phyloP scores from a whole-genome alignment of 2,113 vertebrate species.

The Zeus faber region DNA sequence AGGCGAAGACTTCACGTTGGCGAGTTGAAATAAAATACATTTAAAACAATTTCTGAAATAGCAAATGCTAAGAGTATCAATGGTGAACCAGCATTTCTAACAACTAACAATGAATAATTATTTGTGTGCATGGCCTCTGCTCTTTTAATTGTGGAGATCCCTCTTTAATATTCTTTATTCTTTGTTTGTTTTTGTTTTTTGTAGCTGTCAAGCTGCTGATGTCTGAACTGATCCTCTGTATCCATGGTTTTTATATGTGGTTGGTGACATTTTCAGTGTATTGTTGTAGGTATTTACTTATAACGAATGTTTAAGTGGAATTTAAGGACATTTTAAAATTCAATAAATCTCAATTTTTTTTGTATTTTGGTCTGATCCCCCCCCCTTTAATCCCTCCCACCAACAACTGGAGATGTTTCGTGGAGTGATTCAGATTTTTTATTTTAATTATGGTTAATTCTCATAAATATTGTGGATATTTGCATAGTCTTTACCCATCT shows the following conservation, averaged over 20 bases:
- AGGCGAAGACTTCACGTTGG: conserved; percentile 10
- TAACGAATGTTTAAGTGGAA: conserved; percentile 41
- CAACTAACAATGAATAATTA: conserved; percentile 31
- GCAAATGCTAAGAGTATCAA: conserved; percentile 25
- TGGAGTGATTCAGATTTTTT: too few species aligned
- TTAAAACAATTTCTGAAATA: conserved; percentile 7
- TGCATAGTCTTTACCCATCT: too few species aligned
- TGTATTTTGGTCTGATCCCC: too few species aligned
- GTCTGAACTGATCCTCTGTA: conserved; percentile 47
- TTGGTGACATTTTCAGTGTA: conserved; percentile 61
- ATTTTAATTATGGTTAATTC: too few species aligned
- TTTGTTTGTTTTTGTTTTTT: conserved; percentile 5
- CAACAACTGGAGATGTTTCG: too few species aligned
- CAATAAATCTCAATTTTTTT: conserved; percentile 72
- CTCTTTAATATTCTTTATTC: conserved; percentile 28
- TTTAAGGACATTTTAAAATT: conserved; percentile 60
- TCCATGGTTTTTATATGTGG: conserved; percentile 62
- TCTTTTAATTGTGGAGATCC: conserved; percentile 32
- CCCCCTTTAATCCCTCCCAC: too few species aligned
- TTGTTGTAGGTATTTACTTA: conserved; percentile 41
- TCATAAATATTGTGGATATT: too few species aligned
- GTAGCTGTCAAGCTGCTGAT: conserved; percentile 33
- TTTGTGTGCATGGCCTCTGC: conserved; percentile 56
- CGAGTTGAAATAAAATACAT: too few species aligned
- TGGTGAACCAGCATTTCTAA: conserved; percentile 51